A percentile compares a stretch with the other conserved stretches of the same genome.
These are phyloP conservation scores for Mycetomoellerius zeteki DNA, from an alignment of 1,140 invertebrate species.

Conservation along the genomic window DNA sequence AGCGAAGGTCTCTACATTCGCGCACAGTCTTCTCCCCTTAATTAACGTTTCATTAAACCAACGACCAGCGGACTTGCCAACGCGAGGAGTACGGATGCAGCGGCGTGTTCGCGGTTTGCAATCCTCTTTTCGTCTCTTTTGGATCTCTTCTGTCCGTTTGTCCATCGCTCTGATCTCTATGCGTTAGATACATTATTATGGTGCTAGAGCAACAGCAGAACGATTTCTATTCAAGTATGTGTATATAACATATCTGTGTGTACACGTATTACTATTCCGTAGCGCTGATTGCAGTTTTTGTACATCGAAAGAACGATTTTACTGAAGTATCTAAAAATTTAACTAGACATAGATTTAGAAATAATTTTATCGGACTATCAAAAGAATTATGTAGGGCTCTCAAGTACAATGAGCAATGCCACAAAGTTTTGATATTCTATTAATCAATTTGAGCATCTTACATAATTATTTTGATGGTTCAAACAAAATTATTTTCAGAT, in stretches of 20 bases:
- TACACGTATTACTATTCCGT: not conserved
- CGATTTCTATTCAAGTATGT: not conserved
- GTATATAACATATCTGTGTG: not conserved
- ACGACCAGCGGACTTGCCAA: slow-evolving; percentile 10
- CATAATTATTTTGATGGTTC: no score
- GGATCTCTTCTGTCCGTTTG: not conserved
- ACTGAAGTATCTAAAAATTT: no score
- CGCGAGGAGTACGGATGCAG: slow-evolving; percentile 11
- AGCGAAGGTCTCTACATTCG: slow-evolving; percentile 68
- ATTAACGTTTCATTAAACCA: slow-evolving; percentile 76
- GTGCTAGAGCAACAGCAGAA: not conserved
- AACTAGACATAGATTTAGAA: no score
- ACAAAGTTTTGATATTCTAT: no score
- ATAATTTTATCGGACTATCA: no score
- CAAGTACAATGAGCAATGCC: no score
- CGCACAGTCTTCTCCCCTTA: slow-evolving; percentile 60
- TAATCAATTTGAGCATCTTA: no score
- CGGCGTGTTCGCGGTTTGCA: slow-evolving; percentile 24
- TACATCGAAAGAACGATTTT: no score
- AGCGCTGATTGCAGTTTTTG: not conserved
- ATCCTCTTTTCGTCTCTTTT: not conserved
- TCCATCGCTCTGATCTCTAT: not conserved
- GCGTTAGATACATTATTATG: not conserved
- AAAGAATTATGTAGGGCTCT: no score
- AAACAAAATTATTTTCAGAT: no score